A percentile compares a stretch with the other conserved stretches of the same genome.
Evolutionary conservation across 1,140 invertebrate genomes (phyloP).

Genomic region (Drosophila nasuta): DNA sequence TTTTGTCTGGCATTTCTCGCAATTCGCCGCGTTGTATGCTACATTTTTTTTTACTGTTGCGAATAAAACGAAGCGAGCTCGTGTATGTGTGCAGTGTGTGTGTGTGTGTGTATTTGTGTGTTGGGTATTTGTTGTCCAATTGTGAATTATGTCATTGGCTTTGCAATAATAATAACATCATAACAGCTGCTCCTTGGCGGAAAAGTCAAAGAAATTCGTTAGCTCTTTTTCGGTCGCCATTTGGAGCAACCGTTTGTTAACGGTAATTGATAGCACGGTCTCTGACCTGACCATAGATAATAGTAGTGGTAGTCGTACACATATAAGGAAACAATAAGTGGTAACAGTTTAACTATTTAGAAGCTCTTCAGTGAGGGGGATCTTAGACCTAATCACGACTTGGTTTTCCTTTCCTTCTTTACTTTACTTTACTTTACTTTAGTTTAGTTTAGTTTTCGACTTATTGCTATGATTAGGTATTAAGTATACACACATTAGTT

Average conservation of each 20-base stretch:
- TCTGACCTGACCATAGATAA: background rate
- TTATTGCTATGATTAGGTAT: slow-evolving; percentile 55
- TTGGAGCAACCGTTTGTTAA: slow-evolving; percentile 26
- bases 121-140: slow-evolving; percentile 28
- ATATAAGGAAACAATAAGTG: slow-evolving; percentile 16
- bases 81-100: slow-evolving; percentile 21
- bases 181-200: slow-evolving; percentile 17
- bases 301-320: background rate
- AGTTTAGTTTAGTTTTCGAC: slow-evolving; percentile 15
- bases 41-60: slow-evolving; percentile 11
- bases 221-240: slow-evolving; percentile 26
- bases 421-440: too few species aligned
- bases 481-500: slow-evolving; percentile 57
- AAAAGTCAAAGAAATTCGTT: slow-evolving; percentile 16
- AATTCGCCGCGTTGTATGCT: slow-evolving; percentile 26
- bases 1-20: slow-evolving; percentile 19
- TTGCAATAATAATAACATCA: slow-evolving; percentile 25
- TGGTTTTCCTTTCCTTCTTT: slow-evolving; percentile 22
- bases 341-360: slow-evolving; percentile 59
- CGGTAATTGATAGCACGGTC: slow-evolving; percentile 34
- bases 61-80: slow-evolving; percentile 1
- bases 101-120: slow-evolving; percentile 16
- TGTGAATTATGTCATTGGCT: slow-evolving; percentile 53
- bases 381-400: slow-evolving; percentile 80
- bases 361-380: slow-evolving; percentile 71